Conservation (phyloP, 2,113 vertebrate species). For the Donacobius atricapilla region DNA sequence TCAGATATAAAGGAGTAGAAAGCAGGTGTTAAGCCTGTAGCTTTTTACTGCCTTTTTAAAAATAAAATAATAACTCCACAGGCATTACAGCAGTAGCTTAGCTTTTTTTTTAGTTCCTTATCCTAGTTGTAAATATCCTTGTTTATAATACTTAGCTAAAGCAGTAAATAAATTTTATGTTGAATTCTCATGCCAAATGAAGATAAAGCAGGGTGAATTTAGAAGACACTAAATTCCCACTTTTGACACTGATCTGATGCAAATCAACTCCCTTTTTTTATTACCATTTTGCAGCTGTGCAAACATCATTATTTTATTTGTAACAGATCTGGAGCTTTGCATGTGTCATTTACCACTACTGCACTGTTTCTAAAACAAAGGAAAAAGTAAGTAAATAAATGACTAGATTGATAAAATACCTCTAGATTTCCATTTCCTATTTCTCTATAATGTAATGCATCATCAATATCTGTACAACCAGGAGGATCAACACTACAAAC, state of each 20-base stretch:
- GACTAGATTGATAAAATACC: conserved; percentile 53
- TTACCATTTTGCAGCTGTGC: not conserved
- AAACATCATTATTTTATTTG: not conserved
- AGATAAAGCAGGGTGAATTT: not conserved
- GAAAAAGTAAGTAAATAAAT: not conserved
- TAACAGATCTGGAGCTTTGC: not conserved
- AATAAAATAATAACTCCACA: not conserved
- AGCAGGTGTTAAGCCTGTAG: not conserved
- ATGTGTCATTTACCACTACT: not conserved
- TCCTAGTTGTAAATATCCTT: not conserved
- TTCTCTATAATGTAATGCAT: conserved; percentile 89
- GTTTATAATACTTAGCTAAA: not conserved
- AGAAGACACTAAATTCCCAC: not conserved
- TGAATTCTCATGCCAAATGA: not conserved
- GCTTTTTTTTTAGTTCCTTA: not conserved
- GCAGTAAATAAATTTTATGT: not conserved
- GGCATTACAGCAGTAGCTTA: not conserved
- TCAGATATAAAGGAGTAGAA: not conserved
- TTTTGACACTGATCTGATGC: not conserved
- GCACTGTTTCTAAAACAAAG: not conserved
- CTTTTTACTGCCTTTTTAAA: not conserved
- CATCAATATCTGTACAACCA: conserved; percentile 98
- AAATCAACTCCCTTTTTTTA: not conserved
- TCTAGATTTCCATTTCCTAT: conserved; percentile 89
- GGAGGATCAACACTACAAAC: conserved; percentile 97